Base-by-base conservation (phyloP, 2,113 vertebrate genomes). In the Oreotrochilus melanogaster region DNA sequence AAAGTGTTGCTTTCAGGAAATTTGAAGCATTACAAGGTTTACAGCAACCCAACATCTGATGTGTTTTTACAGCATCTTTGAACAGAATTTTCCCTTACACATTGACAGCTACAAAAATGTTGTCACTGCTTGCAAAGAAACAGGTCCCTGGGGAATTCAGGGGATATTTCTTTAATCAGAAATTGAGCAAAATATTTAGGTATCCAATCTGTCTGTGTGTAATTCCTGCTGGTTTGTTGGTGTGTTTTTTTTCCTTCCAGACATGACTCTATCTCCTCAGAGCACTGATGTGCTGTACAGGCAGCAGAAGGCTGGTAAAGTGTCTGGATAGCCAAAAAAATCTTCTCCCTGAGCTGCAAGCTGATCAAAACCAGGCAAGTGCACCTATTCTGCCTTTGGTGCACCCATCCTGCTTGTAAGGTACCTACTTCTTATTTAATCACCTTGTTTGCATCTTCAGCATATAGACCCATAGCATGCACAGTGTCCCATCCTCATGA, bases 181-280 rank as follows among this genome's bases (percentile, higher is more conserved):
- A 19, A 60, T 25, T 18, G 17, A 89, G 57, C 6, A 64, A 75
- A 95, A 71, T 73, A 74, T 24, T 76, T 18, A 51, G 43, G 28
- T 66, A 39, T 28, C 25, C 27, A 89, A 72, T 60, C 84, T 85
- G 53, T 61, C 82, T 50, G 30, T 43, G 33, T 35, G 19, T 8
- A 88, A 70, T 51, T 82, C 33, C 60, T 89, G 78, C 71, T 86
- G 39, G 39, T 39, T 39, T 39, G 39, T 39, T 39, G 39, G 39
- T 39, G 18, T 47, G 69, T 28, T 93, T 72, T 87, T 81, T 78
- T 87, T n/a, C 53, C 92, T 91, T 83, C 56, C 60, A 89, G 74
- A 13, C 31, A 33, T 23, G n/a, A 27, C 70, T 48, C 61, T 33
- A 42, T 81, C 75, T 61, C 48, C 22, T 81, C 43, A 61, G 61